These are phyloP conservation scores for Ataeniobius toweri DNA, from an alignment of 2,797 vertebrate species.

Conservation along the genomic window DNA sequence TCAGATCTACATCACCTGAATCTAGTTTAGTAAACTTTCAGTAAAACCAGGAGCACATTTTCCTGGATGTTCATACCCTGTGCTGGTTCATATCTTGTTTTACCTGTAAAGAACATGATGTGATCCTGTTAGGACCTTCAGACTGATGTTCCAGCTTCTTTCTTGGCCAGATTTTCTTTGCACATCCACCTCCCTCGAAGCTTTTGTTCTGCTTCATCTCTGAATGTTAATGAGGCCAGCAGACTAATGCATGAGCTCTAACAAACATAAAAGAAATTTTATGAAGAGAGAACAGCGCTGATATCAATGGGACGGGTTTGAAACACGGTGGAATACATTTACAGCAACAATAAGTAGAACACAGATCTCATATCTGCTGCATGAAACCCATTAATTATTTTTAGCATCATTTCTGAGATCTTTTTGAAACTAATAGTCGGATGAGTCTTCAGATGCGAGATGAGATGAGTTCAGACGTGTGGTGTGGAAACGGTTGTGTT, in stretches of 20 bases:
- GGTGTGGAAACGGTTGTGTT: constrained; percentile 85
- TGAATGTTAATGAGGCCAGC: constrained; percentile 93
- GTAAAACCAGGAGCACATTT: no score
- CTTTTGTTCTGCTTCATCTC: constrained; percentile 82
- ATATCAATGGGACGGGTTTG: constrained; percentile 95
- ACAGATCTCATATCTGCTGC: constrained; percentile 55
- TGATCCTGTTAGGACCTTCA: background rate
- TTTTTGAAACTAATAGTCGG: constrained; percentile 64
- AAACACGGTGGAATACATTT: constrained; percentile 84
- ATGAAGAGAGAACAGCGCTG: constrained; percentile 88
- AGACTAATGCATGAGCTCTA: constrained; percentile 83
- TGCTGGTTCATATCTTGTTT: no score
- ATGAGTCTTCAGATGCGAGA: constrained; percentile 89
- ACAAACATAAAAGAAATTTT: constrained; percentile 93
- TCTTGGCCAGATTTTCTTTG: constrained; percentile 1
- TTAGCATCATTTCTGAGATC: constrained; percentile 56
- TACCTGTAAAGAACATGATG: no score
- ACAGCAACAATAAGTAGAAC: constrained; percentile 83
- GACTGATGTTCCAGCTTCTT: background rate
- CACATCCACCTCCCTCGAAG: constrained; percentile 66
- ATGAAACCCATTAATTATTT: constrained; percentile 60
- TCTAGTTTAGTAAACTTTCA: no score
- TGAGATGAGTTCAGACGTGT: constrained; percentile 84
- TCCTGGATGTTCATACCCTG: no score
- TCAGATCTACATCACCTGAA: no score